Conservation (phyloP, 1,140 invertebrate genomes). For the Bursaphelenchus mucronatus region DNA sequence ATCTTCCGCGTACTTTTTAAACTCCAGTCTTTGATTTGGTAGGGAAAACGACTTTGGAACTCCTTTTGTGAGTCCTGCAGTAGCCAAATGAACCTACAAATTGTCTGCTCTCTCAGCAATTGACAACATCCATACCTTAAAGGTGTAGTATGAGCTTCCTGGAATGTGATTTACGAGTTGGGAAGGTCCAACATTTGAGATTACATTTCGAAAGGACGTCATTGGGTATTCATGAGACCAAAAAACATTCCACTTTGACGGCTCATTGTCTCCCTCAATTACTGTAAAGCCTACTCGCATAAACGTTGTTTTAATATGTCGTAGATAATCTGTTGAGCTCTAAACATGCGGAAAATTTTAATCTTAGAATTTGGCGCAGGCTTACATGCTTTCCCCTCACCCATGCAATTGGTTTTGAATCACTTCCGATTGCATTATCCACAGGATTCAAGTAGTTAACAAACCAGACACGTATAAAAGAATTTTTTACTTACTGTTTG, state of each 20-base stretch:
- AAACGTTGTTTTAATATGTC: constrained; percentile 22
- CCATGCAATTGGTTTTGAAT: no score
- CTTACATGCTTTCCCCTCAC: no score
- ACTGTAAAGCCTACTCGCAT: constrained; percentile 29
- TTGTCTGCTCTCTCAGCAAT: not conserved
- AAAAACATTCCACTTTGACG: constrained; percentile 67
- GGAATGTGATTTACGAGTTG: constrained; percentile 82
- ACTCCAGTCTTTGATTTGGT: constrained; percentile 71
- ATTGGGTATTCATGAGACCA: constrained; percentile 94
- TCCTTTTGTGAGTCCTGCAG: constrained; percentile 69
- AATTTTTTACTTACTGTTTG: no score
- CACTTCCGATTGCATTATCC: no score
- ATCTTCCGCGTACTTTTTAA: constrained; percentile 70
- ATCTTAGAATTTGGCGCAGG: no score
- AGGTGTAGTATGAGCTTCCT: constrained; percentile 86
- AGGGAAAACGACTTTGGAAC: constrained; percentile 83
- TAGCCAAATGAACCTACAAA: constrained; percentile 70
- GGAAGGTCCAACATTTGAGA: constrained; percentile 4
- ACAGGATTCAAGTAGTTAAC: no score
- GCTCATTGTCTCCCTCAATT: constrained; percentile 2
- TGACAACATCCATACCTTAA: constrained; percentile 70
- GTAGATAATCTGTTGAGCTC: constrained; percentile 19
- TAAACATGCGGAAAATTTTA: not conserved
- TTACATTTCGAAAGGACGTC: constrained; percentile 24
- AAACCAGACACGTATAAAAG: no score